Conservation (phyloP, 2,113 vertebrate species). For the Rattus norvegicus region DNA sequence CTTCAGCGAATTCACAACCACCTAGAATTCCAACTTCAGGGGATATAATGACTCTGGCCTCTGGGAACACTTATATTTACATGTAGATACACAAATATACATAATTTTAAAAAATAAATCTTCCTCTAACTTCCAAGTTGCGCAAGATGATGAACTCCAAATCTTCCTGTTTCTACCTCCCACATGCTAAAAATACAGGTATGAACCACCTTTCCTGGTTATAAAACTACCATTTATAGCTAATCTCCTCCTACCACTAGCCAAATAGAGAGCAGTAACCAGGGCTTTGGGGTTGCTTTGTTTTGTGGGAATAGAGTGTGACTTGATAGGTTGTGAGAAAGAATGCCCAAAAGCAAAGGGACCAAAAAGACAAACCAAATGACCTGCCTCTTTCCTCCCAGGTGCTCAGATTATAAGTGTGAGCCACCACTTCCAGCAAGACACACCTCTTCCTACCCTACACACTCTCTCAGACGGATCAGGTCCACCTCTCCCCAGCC, state of each 20-base stretch:
- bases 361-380: background rate
- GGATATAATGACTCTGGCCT: background rate
- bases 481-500: background rate
- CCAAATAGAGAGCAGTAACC: constrained; percentile 6
- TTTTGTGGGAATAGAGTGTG: background rate
- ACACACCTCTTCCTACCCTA: constrained; percentile 1
- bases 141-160: background rate
- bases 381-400: background rate
- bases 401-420: background rate
- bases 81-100: background rate
- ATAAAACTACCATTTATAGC: background rate
- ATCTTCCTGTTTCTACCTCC: background rate
- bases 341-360: constrained; percentile 13
- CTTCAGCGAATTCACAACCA: background rate
- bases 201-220: background rate
- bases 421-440: background rate
- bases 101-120: background rate
- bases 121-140: background rate
- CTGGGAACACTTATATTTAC: background rate
- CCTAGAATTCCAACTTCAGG: background rate
- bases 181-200: background rate
- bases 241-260: constrained; percentile 46
- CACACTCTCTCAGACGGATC: background rate
- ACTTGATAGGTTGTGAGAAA: constrained; percentile 2
- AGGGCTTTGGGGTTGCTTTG: background rate